Conservation (phyloP, 2,113 vertebrate species). For the Nannospalax galili region DNA sequence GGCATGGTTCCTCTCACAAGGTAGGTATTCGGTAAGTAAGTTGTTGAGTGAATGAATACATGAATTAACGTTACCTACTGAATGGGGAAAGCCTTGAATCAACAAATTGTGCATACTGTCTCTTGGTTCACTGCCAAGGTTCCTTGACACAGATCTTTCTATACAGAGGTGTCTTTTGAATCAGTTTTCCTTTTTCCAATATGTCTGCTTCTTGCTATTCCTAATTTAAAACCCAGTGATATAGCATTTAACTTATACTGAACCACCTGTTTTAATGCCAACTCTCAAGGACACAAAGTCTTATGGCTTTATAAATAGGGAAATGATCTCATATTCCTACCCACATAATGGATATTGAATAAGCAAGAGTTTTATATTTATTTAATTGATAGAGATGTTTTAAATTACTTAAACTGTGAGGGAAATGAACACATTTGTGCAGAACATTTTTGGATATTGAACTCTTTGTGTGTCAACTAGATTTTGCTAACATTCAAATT, state of each 20-base stretch:
- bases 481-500: neutral
- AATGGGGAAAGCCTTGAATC: constrained; percentile 36
- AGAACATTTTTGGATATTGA: neutral
- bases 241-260: neutral
- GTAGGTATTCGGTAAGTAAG: neutral
- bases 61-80: constrained; percentile 16
- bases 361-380: neutral
- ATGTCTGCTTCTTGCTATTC: constrained; percentile 26
- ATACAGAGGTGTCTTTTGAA: constrained; percentile 17
- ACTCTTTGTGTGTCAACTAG: too few species aligned
- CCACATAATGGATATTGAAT: neutral
- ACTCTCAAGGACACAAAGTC: constrained; percentile 31
- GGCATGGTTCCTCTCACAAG: neutral
- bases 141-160: constrained; percentile 58
- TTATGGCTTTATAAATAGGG: neutral
- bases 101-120: neutral
- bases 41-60: constrained; percentile 42
- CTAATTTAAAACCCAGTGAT: constrained; percentile 45
- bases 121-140: constrained; percentile 65
- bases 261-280: constrained; percentile 27
- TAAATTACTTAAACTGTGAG: constrained; percentile 21
- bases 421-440: neutral
- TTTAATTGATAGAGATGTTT: neutral
- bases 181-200: constrained; percentile 44
- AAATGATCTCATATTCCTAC: neutral